These are phyloP conservation scores for Ceuthmochares aereus DNA, from an alignment of 2,113 vertebrate species.

Conservation along the genomic window DNA sequence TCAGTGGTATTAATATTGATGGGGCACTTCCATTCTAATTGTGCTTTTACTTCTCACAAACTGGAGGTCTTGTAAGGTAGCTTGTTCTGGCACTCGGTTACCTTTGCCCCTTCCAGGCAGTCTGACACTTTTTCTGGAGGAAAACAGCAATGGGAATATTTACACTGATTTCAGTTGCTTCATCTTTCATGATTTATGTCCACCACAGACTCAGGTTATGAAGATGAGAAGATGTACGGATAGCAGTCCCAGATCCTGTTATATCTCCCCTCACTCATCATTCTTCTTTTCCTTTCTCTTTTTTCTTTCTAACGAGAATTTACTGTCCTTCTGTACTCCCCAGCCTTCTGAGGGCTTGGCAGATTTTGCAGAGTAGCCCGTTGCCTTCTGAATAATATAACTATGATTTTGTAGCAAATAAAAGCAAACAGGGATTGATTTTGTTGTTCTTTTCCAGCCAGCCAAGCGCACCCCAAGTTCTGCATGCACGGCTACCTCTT, in stretches of 20 bases:
- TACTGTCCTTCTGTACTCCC: background rate
- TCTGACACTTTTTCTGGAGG: background rate
- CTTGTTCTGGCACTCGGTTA: background rate
- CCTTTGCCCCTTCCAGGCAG: background rate
- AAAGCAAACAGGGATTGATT: background rate
- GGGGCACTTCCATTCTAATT: conserved; percentile 51
- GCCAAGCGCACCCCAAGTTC: conserved; percentile 83
- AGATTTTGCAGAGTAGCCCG: background rate
- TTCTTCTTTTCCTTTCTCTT: background rate
- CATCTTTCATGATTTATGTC: background rate
- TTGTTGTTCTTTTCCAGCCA: conserved; percentile 72
- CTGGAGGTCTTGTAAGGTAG: background rate
- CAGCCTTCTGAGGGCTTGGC: background rate
- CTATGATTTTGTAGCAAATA: background rate
- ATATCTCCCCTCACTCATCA: background rate
- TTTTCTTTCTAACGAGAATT: background rate
- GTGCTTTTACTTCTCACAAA: conserved; percentile 16
- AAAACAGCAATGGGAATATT: background rate
- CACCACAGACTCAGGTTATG: background rate
- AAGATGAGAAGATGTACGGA: background rate
- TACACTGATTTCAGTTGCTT: background rate
- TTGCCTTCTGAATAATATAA: rapidly evolving
- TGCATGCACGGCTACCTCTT: conserved; percentile 90
- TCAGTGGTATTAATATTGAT: conserved; percentile 70
- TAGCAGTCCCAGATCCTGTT: background rate